Evolutionary conservation across 1,140 invertebrate species (phyloP).

Genomic region (Lucilia sericata): DNA sequence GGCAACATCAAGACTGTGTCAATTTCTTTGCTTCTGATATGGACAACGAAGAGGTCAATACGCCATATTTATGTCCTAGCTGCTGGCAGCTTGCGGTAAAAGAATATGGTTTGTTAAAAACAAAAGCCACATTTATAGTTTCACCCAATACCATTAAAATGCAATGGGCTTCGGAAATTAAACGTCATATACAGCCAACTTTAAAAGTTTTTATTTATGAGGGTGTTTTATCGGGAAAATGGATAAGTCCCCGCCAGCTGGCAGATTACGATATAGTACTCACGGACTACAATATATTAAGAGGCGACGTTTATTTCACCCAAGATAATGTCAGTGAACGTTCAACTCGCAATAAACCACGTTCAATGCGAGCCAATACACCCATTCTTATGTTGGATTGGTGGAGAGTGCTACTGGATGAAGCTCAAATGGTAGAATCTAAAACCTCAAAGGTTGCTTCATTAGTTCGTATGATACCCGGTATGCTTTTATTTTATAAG

Average conservation of each 20-base stretch:
- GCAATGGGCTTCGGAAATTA: slow-evolving; percentile 83
- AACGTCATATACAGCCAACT: slow-evolving; percentile 72
- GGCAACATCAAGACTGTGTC: slow-evolving; percentile 59
- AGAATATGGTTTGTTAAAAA: slow-evolving; percentile 65
- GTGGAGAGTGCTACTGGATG: slow-evolving; percentile 86
- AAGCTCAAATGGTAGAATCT: slow-evolving; percentile 85
- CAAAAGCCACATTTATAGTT: slow-evolving; percentile 80
- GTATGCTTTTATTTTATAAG: slow-evolving; percentile 16
- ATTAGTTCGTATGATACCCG: slow-evolving; percentile 75
- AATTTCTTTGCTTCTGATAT: not conserved
- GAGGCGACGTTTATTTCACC: slow-evolving; percentile 72
- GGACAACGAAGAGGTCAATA: slow-evolving; percentile 6
- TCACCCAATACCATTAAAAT: slow-evolving; percentile 76
- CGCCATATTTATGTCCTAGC: slow-evolving; percentile 57
- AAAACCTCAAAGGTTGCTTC: slow-evolving; percentile 66
- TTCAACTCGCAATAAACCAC: slow-evolving; percentile 53
- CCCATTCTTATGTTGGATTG: slow-evolving; percentile 78
- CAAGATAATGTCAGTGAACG: slow-evolving; percentile 55
- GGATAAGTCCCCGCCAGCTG: slow-evolving; percentile 76
- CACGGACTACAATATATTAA: slow-evolving; percentile 78
- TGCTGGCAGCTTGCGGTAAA: slow-evolving; percentile 56
- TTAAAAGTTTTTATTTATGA: slow-evolving; percentile 71
- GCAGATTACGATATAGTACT: slow-evolving; percentile 81
- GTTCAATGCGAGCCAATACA: slow-evolving; percentile 67
- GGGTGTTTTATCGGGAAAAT: slow-evolving; percentile 71